These are phyloP conservation scores for Lobophora halterata DNA, from an alignment of 2,888 invertebrate species.

Conservation along the genomic window DNA sequence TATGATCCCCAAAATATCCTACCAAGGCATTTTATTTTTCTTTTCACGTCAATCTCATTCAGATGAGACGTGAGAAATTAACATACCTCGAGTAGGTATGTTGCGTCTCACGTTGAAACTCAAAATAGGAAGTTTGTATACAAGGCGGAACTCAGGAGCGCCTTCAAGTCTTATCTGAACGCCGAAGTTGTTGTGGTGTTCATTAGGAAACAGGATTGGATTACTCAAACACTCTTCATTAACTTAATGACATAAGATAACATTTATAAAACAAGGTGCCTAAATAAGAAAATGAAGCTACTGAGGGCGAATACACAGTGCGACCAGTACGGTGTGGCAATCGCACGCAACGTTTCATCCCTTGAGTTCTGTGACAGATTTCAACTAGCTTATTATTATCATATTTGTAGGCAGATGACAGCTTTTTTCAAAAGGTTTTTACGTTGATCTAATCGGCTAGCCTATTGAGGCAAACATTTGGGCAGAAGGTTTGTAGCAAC, in stretches of 20 bases:
- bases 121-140: conserved; percentile 11
- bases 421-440: too few species aligned
- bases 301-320: conserved; percentile 27
- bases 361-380: too few species aligned
- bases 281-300: conserved; percentile 50
- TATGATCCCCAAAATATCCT: too few species aligned
- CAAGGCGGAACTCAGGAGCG: conserved; percentile 14
- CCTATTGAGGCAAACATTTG: too few species aligned
- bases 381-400: too few species aligned
- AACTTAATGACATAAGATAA: conserved; percentile 68
- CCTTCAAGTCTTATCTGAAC: conserved; percentile 31
- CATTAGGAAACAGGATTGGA: conserved; percentile 59
- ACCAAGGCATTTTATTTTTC: too few species aligned
- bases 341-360: too few species aligned
- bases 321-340: conserved; percentile 2
- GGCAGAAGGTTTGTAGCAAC: too few species aligned
- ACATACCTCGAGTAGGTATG: too few species aligned
- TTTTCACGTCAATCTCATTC: too few species aligned
- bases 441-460: too few species aligned
- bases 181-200: conserved; percentile 44
- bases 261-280: conserved; percentile 50
- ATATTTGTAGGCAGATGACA: too few species aligned
- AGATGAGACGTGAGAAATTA: conserved; percentile 3
- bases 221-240: conserved; percentile 60
- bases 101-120: conserved; percentile 1